Evolutionary conservation across 2,113 vertebrate genomes (phyloP).

Genomic region (Tragelaphus imberbis): DNA sequence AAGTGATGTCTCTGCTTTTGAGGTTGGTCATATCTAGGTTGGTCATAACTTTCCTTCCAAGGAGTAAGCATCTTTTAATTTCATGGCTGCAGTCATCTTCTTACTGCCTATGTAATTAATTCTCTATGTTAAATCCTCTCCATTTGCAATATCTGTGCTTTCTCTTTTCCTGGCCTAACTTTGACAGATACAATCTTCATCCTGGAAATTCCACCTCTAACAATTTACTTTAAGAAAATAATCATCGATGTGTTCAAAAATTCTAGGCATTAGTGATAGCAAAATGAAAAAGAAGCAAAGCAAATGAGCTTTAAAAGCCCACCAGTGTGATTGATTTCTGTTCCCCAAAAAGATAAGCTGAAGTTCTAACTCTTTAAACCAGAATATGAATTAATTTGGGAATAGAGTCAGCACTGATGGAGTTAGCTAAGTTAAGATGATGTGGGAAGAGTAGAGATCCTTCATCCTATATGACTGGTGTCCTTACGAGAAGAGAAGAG

Average conservation of each 20-base stretch:
- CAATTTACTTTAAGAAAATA: not conserved
- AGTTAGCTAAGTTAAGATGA: not conserved
- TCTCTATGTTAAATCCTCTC: not conserved
- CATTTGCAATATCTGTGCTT: not conserved
- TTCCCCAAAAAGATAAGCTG: not conserved
- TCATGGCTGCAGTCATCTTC: not conserved
- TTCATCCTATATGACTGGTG: not conserved
- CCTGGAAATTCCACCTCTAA: not conserved
- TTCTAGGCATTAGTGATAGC: not conserved
- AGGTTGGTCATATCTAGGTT: too few species aligned
- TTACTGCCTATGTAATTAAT: not conserved
- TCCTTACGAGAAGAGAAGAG: not conserved
- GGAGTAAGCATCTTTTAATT: too few species aligned
- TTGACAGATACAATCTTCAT: not conserved
- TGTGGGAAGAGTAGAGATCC: not conserved
- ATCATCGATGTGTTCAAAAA: not conserved
- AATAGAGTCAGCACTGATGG: not conserved
- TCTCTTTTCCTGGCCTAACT: not conserved
- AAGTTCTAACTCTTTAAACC: not conserved
- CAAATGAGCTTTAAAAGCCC: not conserved
- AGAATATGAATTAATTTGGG: not conserved
- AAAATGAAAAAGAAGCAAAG: not conserved
- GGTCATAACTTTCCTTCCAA: too few species aligned
- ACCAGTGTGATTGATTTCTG: not conserved
- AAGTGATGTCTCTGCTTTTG: too few species aligned